Base-by-base conservation (phyloP, 37 sponge, comb jelly and placozoan species). In the Beroe ovata region DNA sequence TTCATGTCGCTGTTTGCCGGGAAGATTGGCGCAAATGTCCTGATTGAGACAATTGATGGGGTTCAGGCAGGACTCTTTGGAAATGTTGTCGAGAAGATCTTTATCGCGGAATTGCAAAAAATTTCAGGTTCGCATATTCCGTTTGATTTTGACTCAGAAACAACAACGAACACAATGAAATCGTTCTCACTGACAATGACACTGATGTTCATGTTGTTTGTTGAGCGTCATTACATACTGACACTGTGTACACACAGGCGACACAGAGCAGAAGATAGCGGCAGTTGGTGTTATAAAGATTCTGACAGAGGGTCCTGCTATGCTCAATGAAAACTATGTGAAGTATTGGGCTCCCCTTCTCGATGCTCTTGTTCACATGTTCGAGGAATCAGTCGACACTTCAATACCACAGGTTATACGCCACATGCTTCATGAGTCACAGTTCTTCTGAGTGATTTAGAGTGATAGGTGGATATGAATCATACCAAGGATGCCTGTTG, bases 211-310 rank as follows among this genome's bases (percentile, higher is more conserved):
- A n/a, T n/a, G n/a, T n/a, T n/a, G n/a, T n/a, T n/a, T n/a, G n/a
- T n/a, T n/a, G n/a, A n/a, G n/a, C n/a, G n/a, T n/a, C n/a, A n/a
- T n/a, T n/a, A n/a, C n/a, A n/a, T n/a, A n/a, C n/a, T n/a, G n/a
- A n/a, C n/a, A 64, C 29, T n/a, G n/a, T n/a, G n/a, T n/a, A n/a
- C n/a, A 37, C 81, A 89, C 92, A 54, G 99, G 96, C 14, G 64
- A 40, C 11, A 90, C 91, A 8, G 99, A 99, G 59, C 63, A 94
- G 88, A 99, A 93, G 90, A 96, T 95, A 4, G 92, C 95, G 88
- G 99, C 97, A 1, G 92, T 99, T 36, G 99, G 99, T 37, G 92
- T 99, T 22, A 95, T 92, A 26, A 95, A 94, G 90, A 64, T 99
- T 19, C 93, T 99, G 21, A 95, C 99, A 0, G 96, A 96, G 81